Base-by-base conservation (phyloP, 2,113 vertebrate genomes). In the Ophthalmolycus amberensis region DNA sequence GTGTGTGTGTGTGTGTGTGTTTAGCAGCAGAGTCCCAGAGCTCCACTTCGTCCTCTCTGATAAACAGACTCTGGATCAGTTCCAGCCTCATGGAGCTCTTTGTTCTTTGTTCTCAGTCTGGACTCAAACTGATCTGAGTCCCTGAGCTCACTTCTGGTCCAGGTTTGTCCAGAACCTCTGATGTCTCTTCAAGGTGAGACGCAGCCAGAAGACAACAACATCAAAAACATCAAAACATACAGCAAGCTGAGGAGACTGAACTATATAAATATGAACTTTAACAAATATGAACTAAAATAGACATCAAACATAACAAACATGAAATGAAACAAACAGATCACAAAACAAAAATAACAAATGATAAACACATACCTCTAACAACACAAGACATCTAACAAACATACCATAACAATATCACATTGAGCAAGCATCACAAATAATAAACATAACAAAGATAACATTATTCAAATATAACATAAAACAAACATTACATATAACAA, bases 161-260 rank as follows among this genome's bases (percentile, higher is more conserved):
- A 85, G 83, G 80, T 73, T 58, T 60, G 37, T 79, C 75, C 82
- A 77, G 82, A 70, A 74, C 42, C 42, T 88, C 59, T 90, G 88
- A 90, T 82, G 77, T 90, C n/a, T 79, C 50, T 76, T 88, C 88
- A 59, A 82, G 74, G 72, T 69, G 48, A 59, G 76, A 20, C 48
- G 3, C 34, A 46, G 78, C 82, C 77, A 84, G 71, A 63, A 12
- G 34, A 34, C 32, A 34, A 34, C 34, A 34, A 34, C 34, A 60
- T 5, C 5, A 22, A 20, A 7, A 7, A 27, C 14, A 58, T 11
- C 8, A 5, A 14, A 59, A 34, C 12, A 29, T 6, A 29, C 16
- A 42, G 4, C 37, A 42, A 5, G 11, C 18, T 2, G 56, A 56
- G n/a, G 52, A 25, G 9, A 34, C 34, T 34, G 34, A 34, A 34